Conservation (phyloP, 2,888 invertebrate species). For the Phyllotreta cruciferae region DNA sequence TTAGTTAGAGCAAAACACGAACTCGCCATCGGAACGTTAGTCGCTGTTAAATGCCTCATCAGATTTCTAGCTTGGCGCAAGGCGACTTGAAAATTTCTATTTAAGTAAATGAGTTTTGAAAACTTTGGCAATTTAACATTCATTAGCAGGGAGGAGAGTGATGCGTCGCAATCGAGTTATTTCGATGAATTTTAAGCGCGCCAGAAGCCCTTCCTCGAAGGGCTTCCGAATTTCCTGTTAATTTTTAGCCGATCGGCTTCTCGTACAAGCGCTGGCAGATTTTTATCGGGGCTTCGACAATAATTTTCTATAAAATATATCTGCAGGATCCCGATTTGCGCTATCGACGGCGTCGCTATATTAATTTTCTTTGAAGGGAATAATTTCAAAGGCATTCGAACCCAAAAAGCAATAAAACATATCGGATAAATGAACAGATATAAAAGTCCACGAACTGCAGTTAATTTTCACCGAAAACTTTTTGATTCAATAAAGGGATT, state of each 20-base stretch:
- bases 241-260: no score
- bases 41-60: slow-evolving; percentile 1
- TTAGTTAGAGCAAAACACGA: not conserved
- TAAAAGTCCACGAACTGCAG: slow-evolving; percentile 1
- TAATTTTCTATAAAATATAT: no score
- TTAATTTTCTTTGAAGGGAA: no score
- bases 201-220: not conserved
- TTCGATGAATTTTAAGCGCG: slow-evolving; percentile 14
- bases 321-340: no score
- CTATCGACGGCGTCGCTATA: no score
- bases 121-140: slow-evolving; percentile 19
- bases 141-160: slow-evolving; percentile 5
- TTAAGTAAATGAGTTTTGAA: slow-evolving; percentile 15
- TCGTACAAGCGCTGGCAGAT: no score
- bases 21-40: not conserved
- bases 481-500: slow-evolving; percentile 14
- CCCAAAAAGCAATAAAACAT: not conserved
- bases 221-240: no score
- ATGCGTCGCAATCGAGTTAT: slow-evolving; percentile 7
- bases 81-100: slow-evolving; percentile 13
- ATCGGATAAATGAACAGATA: slow-evolving; percentile 8
- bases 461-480: slow-evolving; percentile 10
- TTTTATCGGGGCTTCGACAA: no score
- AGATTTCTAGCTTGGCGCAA: not conserved
- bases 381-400: slow-evolving; percentile 3